These are phyloP conservation scores for Heptranchias perlo DNA, from an alignment of 2,113 vertebrate genomes.

Conservation along the genomic window DNA sequence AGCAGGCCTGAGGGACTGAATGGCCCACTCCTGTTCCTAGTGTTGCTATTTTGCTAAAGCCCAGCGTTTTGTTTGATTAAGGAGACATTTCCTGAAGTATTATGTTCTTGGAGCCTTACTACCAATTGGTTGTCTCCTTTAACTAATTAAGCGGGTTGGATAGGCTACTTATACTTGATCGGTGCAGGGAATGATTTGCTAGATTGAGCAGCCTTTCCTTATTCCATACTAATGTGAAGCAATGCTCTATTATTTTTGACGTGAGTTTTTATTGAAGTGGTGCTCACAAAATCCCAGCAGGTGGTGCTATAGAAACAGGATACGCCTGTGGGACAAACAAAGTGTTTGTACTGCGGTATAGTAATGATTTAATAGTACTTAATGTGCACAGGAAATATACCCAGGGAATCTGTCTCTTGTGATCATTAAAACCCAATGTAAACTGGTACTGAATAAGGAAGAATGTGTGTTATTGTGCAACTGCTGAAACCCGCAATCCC, in stretches of 20 bases:
- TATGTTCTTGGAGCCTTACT: background rate
- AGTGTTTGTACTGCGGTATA: background rate
- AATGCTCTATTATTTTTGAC: background rate
- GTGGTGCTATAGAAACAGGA: background rate
- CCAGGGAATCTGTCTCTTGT: background rate
- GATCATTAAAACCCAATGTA: background rate
- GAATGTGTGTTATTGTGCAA: background rate
- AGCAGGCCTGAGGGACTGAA: background rate
- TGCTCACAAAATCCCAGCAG: background rate
- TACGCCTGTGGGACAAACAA: background rate
- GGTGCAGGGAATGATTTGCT: background rate
- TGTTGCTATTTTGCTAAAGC: background rate
- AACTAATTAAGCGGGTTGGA: background rate
- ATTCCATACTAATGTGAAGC: background rate
- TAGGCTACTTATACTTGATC: background rate
- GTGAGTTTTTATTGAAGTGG: background rate
- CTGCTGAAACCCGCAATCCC: background rate
- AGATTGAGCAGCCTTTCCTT: background rate
- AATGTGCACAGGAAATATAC: background rate
- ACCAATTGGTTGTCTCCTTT: background rate
- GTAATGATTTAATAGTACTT: background rate
- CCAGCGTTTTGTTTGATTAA: background rate
- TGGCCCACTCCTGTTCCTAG: background rate
- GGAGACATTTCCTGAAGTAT: background rate
- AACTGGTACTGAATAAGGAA: background rate